Evolutionary conservation across 2,888 invertebrate genomes (phyloP).

Genomic region (Andrena fulva): DNA sequence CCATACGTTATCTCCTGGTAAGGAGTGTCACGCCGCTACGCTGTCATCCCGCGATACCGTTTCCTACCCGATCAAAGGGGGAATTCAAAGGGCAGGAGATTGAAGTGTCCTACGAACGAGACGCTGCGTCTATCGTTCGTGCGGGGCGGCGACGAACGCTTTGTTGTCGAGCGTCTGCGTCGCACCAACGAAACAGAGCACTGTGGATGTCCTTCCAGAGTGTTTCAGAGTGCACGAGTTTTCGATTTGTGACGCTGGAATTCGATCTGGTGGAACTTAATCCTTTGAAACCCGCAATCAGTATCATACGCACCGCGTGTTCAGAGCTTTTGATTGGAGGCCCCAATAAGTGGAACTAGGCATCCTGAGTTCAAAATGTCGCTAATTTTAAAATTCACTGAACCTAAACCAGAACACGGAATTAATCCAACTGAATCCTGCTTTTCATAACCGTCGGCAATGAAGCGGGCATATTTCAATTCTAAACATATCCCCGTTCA

Average conservation of each 20-base stretch:
- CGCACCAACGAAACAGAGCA: neutral
- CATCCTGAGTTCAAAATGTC: neutral
- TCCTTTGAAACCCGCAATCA: neutral
- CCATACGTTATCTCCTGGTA: slow-evolving; percentile 17
- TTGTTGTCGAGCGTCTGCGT: slow-evolving; percentile 19
- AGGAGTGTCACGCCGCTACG: slow-evolving; percentile 14
- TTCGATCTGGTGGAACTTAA: neutral
- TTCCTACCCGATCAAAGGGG: slow-evolving; percentile 17
- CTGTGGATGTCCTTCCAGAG: neutral
- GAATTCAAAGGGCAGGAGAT: slow-evolving; percentile 55
- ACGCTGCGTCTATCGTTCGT: slow-evolving; percentile 12
- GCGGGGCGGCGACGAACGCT: slow-evolving; percentile 4
- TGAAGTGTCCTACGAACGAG: slow-evolving; percentile 55
- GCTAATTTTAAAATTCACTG: neutral
- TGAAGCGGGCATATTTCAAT: neutral
- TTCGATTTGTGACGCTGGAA: neutral
- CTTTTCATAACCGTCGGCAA: too few relatives aligned
- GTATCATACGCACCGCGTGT: slow-evolving; percentile 5
- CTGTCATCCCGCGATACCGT: slow-evolving; percentile 32
- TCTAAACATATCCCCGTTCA: neutral
- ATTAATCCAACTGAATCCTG: neutral
- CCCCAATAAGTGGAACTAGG: neutral
- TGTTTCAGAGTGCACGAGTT: neutral
- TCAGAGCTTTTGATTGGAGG: neutral
- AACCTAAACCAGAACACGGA: neutral